phyloP scores from a whole-genome alignment of 2,797 vertebrate species.

The Amazonetta brasiliensis region DNA sequence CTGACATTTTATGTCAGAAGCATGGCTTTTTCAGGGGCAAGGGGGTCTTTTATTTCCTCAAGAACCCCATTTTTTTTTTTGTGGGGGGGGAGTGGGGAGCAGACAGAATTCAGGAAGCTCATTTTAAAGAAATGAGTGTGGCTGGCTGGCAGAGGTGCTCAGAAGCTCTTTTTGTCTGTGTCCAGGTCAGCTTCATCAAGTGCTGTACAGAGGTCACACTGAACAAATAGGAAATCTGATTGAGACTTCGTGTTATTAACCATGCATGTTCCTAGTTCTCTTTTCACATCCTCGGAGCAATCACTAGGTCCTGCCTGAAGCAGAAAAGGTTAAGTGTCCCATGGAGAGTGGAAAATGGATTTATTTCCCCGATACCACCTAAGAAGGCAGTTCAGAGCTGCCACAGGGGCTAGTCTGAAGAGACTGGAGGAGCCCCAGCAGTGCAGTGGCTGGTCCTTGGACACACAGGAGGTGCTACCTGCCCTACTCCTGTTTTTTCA shows the following conservation, averaged over 20 bases:
- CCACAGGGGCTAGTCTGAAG: not conserved
- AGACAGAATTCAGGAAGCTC: not conserved
- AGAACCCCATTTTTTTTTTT: not conserved
- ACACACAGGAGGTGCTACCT: not conserved
- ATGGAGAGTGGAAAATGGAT: not conserved
- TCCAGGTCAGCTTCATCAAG: not conserved
- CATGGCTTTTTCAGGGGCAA: not conserved
- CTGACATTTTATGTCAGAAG: not conserved
- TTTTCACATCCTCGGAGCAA: not conserved
- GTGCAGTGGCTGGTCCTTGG: not conserved
- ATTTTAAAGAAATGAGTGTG: not conserved
- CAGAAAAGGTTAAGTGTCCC: not conserved
- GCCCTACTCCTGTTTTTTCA: not conserved
- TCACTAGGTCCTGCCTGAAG: not conserved
- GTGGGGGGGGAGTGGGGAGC: no score
- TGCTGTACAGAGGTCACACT: not conserved
- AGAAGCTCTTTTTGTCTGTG: not conserved
- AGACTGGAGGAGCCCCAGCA: not conserved
- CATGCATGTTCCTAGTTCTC: not conserved
- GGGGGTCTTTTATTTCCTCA: not conserved
- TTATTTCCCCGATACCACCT: not conserved
- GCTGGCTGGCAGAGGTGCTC: not conserved
- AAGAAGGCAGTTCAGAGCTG: not conserved
- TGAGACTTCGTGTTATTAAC: not conserved
- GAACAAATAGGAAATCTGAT: not conserved